Percentiles rank a stretch among this genome's conserved stretches.
Conservation (phyloP, 2,888 invertebrate genomes). For the Eilema depressum region DNA sequence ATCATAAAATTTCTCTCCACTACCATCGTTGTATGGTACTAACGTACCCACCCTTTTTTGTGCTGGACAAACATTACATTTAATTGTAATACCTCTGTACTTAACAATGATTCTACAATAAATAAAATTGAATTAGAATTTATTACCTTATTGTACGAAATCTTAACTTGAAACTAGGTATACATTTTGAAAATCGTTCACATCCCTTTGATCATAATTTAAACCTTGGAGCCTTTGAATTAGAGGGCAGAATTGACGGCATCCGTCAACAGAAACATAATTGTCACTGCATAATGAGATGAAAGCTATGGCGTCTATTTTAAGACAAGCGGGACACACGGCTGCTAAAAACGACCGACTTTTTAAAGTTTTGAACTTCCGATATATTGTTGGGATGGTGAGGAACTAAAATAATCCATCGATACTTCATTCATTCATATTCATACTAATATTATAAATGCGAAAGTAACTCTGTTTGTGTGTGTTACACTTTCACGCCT, state of each 20-base stretch:
- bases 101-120: too few species aligned
- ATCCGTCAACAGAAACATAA: slow-evolving; percentile 79
- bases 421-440: too few species aligned
- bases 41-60: too few species aligned
- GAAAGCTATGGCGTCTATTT: slow-evolving; percentile 81
- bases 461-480: too few species aligned
- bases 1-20: too few species aligned
- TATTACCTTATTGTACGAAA: slow-evolving; percentile 12
- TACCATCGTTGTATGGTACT: too few species aligned
- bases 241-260: slow-evolving; percentile 68
- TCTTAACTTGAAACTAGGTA: slow-evolving; percentile 30
- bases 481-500: too few species aligned
- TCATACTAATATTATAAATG: too few species aligned
- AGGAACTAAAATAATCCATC: not conserved
- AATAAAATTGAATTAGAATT: too few species aligned
- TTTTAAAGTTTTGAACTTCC: not conserved
- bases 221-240: slow-evolving; percentile 67
- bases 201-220: slow-evolving; percentile 58
- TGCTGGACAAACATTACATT: too few species aligned
- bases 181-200: slow-evolving; percentile 45
- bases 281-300: slow-evolving; percentile 81
- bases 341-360: slow-evolving; percentile 6
- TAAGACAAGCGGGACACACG: slow-evolving; percentile 61
- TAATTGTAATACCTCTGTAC: too few species aligned
- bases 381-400: not conserved